Evolutionary conservation across 2,888 invertebrate species (phyloP).

Genomic region (Agrilus mali): DNA sequence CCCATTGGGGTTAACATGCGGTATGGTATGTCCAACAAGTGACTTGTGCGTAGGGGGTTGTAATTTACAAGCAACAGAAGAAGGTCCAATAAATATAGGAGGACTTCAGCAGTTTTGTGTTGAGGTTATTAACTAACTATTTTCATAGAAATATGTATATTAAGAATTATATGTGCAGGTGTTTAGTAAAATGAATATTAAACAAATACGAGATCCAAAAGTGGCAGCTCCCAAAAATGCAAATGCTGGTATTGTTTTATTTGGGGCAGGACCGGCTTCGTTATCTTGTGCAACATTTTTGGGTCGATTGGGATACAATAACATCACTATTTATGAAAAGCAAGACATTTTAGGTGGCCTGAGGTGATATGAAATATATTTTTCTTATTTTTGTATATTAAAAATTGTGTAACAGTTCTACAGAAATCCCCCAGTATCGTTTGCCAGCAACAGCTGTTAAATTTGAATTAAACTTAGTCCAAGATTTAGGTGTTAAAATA

Average conservation of each 20-base stretch:
- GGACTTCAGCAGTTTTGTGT: conserved; percentile 96
- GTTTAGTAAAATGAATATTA: conserved; percentile 88
- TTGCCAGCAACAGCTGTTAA: conserved; percentile 85
- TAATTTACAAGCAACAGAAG: conserved; percentile 90
- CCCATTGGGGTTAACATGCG: conserved; percentile 87
- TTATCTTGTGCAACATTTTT: conserved; percentile 94
- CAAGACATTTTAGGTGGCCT: conserved; percentile 79
- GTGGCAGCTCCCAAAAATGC: conserved; percentile 45
- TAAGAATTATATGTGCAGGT: conserved; percentile 48
- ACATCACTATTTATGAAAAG: conserved; percentile 89
- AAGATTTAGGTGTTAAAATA: conserved; percentile 87
- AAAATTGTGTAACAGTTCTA: conserved; percentile 48
- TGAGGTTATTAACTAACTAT: too few relatives aligned
- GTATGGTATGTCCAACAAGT: conserved; percentile 98
- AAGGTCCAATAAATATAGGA: conserved; percentile 97
- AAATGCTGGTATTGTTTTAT: conserved; percentile 62
- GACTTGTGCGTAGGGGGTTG: conserved; percentile 98
- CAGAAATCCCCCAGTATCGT: conserved; percentile 96
- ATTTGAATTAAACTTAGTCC: conserved; percentile 83
- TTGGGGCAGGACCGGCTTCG: conserved; percentile 95
- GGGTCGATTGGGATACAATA: conserved; percentile 81
- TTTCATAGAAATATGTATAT: conserved; percentile 2
- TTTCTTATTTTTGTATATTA: neutral
- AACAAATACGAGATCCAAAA: conserved; percentile 71
- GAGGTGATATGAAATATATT: conserved; percentile 42